Base-by-base conservation (phyloP, 2,888 invertebrate species). In the Pimpla rufipes region DNA sequence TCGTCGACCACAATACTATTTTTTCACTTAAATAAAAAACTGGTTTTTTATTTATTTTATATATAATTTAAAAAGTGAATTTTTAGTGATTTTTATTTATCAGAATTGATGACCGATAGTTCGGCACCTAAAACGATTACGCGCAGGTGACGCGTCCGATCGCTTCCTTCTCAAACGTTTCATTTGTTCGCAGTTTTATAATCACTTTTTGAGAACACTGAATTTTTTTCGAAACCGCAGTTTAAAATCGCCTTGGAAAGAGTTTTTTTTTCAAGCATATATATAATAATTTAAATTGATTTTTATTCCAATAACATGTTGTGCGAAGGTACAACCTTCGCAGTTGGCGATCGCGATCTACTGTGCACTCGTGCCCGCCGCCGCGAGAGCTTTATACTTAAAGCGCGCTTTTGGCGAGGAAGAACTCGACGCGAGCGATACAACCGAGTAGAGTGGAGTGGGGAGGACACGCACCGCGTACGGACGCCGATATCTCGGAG, bases 371-470 rank as follows among this genome's bases (percentile, higher is more conserved):
- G 82, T 87, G 85, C 83, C 85, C 84, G 85, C 77, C 82, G 79
- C 84, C 71, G 83, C 64, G 75, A 85, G 87, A 88, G 89, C 88
- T 90, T 91, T 91, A 91, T 91, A 91, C 89, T 88, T 87, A 87
- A 88, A 88, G 83, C 80, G 80, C 50, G 79, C 89, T 90, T 90
- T 88, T 78, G 88, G 87, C 85, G 85, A 85, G 82, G 77, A 77
- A 77, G 80, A 79, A 71, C 79, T 62, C 75, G 71, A 10, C 23
- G 37, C 23, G 62, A 68, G 35, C 66, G 83, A 76, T 45, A 40
- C 71, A 85, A 73, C 70, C 45, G 45, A 59, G 23, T 11, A 21
- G 52, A 67, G 68, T 78, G 84, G 87, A 83, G 85, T 75, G 71
- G 75, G 75, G 75, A 23, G 59, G 71, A 70, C 47, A 47, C 57